Base-by-base conservation (phyloP, 2,888 invertebrate species). In the Netelia inedita region DNA sequence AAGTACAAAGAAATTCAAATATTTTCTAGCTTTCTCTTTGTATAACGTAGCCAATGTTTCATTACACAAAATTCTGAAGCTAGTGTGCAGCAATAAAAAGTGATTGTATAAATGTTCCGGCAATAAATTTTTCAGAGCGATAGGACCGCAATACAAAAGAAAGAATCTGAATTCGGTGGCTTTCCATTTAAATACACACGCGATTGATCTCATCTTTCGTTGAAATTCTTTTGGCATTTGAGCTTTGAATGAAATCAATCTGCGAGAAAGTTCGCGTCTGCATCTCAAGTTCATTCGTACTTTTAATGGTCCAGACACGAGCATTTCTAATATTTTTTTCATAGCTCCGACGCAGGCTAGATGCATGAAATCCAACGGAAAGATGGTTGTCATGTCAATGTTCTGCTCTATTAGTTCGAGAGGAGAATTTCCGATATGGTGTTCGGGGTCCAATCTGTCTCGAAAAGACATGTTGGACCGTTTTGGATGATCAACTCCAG, bases 311-410 rank as follows among this genome's bases (percentile, higher is more conserved):
- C 71, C 79, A 14, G n/a, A 50, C 6, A 61, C n/a, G 50, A 41
- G 61, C 14, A 23, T 19, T 35, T 72, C 73, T 35, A 79, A 65
- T 35, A 72, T 14, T 63, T 73, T 73, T 71, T 73, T 63, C 50
- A 41, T 79, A 9, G 9, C 79, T 11, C 79, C 71, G 28, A 65
- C 41, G 55, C 72, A 79, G 21, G 16, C 55, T 14, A 83, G 19
- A 41, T 83, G 78, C 83, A 74, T 79, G n/a, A 65, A 79, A 71
- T 79, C 79, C 21, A 81, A 35, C 14, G 68, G 50, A 66, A 80
- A 74, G 9, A 74, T 74, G 16, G 74, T 16, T 0, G 11, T 59
- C 68, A 74, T 80, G 11, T 80, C 68, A 2, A 74, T 61, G 1
- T 59, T 35, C 2, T 41, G 80, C 23, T 21, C n/a, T 46, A 81